Base-by-base conservation (phyloP, 92 coral and sea anemone genomes). In the Paragorgia papillata region DNA sequence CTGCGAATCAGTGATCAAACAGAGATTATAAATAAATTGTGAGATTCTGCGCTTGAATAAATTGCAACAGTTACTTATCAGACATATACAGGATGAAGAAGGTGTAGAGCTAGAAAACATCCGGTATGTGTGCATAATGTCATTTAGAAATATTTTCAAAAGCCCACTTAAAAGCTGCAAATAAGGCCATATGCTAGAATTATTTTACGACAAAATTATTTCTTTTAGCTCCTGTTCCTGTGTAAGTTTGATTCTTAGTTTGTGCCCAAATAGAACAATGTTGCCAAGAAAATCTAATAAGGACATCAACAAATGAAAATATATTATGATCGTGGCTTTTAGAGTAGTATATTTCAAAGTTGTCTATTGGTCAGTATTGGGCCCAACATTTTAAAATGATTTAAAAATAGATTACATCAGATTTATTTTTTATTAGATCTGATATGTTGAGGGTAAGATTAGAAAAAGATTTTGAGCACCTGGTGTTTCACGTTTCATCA, bases 31-130 rank as follows among this genome's bases (percentile, higher is more conserved):
- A 43, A 30, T 40, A n/a, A 43, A 66, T 66, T n/a, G 53, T 66
- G 73, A 66, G 56, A 66, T 66, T 43, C 55, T 66, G 56, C 73
- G 57, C 73, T 66, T 66, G 56, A 20, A 18, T 19, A 43, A 66
- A 43, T 43, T 66, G 73, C 73, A 66, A 54, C 73, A 66, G 49
- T n/a, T 66, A 66, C 73, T 66, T 66, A 24, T 66, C 9, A 66
- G 56, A 66, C 73, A 66, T 43, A 66, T 66, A 66, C 55, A 66
- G 57, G 12, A 37, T 66, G 73, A 66, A 65, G 73, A 65, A 66
- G 56, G 73, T 25, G 57, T 40, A 22, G 33, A 66, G 35, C 55
- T 43, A 66, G 56, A 66, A 66, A 66, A 40, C 73, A 40, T 66
- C 56, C 73, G 55, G 73, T 66, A 66, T 66, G 57, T 19, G 55